Conservation (phyloP, 2,888 invertebrate species). For the Drosophila tanythrix region DNA sequence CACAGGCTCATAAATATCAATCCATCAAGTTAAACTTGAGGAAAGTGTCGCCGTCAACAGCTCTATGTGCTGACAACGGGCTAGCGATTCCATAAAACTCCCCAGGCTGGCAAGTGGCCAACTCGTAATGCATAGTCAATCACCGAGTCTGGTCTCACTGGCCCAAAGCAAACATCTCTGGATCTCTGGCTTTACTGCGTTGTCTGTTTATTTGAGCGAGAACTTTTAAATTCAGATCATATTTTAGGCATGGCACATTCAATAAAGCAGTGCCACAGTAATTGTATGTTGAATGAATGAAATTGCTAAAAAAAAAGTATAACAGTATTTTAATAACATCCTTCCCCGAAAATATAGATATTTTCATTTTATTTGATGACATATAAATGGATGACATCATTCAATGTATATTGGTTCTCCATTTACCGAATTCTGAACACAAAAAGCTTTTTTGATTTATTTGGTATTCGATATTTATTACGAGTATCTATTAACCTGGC, state of each 20-base stretch:
- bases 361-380: neutral
- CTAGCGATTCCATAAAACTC: constrained; percentile 36
- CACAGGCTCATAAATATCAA: constrained; percentile 51
- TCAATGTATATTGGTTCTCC: too few relatives aligned
- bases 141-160: constrained; percentile 33
- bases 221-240: neutral
- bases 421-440: neutral
- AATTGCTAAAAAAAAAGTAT: neutral
- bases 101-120: neutral
- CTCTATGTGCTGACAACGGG: constrained; percentile 15
- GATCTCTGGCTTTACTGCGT: neutral
- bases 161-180: constrained; percentile 5
- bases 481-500: too few relatives aligned
- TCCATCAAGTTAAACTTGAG: constrained; percentile 43
- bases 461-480: neutral
- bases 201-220: neutral
- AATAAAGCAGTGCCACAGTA: neutral
- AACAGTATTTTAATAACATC: neutral
- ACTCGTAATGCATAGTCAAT: constrained; percentile 40
- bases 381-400: neutral
- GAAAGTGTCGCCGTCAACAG: constrained; percentile 45
- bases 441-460: neutral
- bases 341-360: neutral
- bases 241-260: neutral
- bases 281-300: neutral